A percentile compares a stretch with the other conserved stretches of the same genome.
Conservation (phyloP, 2,113 vertebrate genomes). For the Hipposideros armiger region DNA sequence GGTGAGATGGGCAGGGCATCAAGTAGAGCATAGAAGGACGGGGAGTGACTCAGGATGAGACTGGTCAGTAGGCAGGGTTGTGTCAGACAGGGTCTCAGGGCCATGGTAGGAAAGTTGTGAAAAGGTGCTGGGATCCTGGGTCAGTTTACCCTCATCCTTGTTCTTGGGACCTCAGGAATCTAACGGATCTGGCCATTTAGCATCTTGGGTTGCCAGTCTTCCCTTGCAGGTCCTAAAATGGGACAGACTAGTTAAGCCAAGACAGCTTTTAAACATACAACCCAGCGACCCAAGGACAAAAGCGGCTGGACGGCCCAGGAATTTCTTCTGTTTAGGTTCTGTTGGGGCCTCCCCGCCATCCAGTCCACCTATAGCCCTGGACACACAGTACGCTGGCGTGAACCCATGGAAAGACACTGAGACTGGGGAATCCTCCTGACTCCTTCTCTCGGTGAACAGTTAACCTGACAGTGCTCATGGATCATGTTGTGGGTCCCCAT, state of each 20-base stretch:
- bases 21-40: not conserved
- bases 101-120: not conserved
- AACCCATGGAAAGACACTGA: not conserved
- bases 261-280: conserved; percentile 41
- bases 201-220: not conserved
- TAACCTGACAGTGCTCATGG: no score
- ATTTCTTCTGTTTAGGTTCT: not conserved
- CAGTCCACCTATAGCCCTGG: not conserved
- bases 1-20: not conserved
- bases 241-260: conserved; percentile 66
- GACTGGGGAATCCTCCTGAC: not conserved
- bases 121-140: not conserved
- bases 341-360: not conserved
- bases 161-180: not conserved
- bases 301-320: conserved; percentile 57
- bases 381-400: not conserved
- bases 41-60: not conserved
- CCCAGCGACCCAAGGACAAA: conserved; percentile 79
- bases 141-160: not conserved
- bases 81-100: not conserved
- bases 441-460: not conserved
- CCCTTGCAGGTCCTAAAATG: conserved; percentile 31
- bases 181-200: not conserved
- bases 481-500: not conserved
- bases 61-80: not conserved